phyloP scores from a whole-genome alignment of 2,888 invertebrate genomes.

The Copidosoma aretas region DNA sequence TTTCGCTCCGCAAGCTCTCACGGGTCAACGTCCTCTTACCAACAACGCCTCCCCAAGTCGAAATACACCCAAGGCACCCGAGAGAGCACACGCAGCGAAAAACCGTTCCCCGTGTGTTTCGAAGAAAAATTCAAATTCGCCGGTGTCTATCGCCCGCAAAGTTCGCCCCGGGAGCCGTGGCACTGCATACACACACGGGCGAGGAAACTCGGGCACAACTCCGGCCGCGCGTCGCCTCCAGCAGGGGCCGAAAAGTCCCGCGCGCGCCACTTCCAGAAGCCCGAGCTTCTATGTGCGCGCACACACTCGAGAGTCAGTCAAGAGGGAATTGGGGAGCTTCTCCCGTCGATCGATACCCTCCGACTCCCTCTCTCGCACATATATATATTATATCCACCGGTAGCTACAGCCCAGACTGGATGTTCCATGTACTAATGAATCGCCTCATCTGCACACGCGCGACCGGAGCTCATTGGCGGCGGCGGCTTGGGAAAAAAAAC shows the following conservation, averaged over 20 bases:
- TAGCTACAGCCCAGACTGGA: no score
- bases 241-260: constrained; percentile 24
- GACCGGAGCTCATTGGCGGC: no score
- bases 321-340: constrained; percentile 2
- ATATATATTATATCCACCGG: no score
- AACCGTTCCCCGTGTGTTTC: no score
- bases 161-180: constrained; percentile 31
- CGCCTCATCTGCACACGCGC: no score
- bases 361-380: background rate
- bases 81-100: background rate
- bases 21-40: no score
- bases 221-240: constrained; percentile 17
- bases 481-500: no score
- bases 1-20: no score
- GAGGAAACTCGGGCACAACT: constrained; percentile 19
- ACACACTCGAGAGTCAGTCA: background rate
- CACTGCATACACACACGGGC: no score
- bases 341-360: constrained; percentile 13
- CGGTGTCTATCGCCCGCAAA: constrained; percentile 25
- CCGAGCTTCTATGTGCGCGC: constrained; percentile 2
- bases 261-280: constrained; percentile 2
- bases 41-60: constrained; percentile 23
- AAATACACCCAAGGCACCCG: constrained; percentile 10
- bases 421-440: no score
- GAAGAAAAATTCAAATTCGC: constrained; percentile 33